phyloP scores from a whole-genome alignment of 2,113 vertebrate genomes.

The Grammomys dolichurus region DNA sequence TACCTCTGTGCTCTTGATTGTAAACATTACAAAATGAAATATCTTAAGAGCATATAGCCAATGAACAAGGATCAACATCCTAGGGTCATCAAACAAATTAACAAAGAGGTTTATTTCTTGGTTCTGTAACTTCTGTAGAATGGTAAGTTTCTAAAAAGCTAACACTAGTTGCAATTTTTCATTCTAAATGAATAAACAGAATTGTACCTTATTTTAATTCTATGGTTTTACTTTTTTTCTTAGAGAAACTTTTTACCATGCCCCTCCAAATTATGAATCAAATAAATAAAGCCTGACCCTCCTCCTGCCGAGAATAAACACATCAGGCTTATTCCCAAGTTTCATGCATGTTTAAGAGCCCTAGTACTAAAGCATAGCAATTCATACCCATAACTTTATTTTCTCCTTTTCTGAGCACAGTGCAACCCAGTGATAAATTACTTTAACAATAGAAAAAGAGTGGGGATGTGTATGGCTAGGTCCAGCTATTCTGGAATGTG shows the following conservation, averaged over 20 bases:
- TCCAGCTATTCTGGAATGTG: background rate
- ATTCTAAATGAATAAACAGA: constrained; percentile 31
- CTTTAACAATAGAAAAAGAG: constrained; percentile 37
- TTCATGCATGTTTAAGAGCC: background rate
- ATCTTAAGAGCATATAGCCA: background rate
- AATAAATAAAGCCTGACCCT: background rate
- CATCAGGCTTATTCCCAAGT: background rate
- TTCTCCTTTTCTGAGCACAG: background rate
- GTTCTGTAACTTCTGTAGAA: background rate
- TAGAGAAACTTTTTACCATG: background rate
- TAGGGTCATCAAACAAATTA: background rate
- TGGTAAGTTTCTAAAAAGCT: background rate
- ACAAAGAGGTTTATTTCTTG: constrained; percentile 5
- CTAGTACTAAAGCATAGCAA: background rate
- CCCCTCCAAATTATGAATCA: background rate
- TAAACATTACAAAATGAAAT: background rate
- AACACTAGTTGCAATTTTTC: background rate
- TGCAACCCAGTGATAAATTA: background rate
- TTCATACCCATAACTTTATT: background rate
- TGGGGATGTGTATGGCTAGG: background rate
- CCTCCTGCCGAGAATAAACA: background rate
- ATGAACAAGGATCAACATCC: background rate
- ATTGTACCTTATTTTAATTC: background rate
- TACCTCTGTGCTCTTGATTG: background rate
- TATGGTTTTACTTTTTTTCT: background rate